Percentiles rank a stretch among this genome's conserved stretches.
phyloP scores from a whole-genome alignment of 2,113 vertebrate genomes.

The Phylloscopus trochiloides region DNA sequence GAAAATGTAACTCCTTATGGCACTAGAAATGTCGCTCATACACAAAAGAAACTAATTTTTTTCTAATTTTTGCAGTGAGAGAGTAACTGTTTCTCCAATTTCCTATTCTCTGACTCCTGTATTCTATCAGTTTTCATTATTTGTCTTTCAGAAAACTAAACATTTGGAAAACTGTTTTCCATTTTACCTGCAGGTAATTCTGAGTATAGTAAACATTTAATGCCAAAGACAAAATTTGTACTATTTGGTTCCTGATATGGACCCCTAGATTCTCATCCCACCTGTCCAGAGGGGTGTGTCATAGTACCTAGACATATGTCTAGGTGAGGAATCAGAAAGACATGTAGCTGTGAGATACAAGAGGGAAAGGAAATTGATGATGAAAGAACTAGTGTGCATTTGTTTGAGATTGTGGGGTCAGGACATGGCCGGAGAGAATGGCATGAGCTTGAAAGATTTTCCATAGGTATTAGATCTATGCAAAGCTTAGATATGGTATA shows the following conservation, averaged over 20 bases:
- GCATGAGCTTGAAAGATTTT: background rate
- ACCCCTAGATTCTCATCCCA: background rate
- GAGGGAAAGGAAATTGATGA: background rate
- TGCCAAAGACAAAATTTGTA: background rate
- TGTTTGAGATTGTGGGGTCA: background rate
- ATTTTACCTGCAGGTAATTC: background rate
- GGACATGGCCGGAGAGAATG: fast-evolving
- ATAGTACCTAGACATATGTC: background rate
- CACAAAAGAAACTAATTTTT: background rate
- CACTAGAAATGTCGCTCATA: background rate
- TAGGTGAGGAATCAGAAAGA: background rate
- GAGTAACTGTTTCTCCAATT: background rate
- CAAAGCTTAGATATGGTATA: background rate
- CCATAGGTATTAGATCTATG: background rate
- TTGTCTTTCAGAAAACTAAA: background rate
- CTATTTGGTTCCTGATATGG: background rate
- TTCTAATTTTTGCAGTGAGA: background rate
- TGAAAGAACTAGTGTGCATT: background rate
- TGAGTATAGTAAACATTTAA: background rate
- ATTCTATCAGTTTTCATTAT: background rate
- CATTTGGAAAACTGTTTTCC: background rate
- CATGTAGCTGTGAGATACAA: background rate
- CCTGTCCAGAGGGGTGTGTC: background rate
- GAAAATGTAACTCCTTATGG: background rate
- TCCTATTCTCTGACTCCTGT: background rate